phyloP scores from a whole-genome alignment of 1,140 invertebrate genomes.

The Coptotermes formosanus region DNA sequence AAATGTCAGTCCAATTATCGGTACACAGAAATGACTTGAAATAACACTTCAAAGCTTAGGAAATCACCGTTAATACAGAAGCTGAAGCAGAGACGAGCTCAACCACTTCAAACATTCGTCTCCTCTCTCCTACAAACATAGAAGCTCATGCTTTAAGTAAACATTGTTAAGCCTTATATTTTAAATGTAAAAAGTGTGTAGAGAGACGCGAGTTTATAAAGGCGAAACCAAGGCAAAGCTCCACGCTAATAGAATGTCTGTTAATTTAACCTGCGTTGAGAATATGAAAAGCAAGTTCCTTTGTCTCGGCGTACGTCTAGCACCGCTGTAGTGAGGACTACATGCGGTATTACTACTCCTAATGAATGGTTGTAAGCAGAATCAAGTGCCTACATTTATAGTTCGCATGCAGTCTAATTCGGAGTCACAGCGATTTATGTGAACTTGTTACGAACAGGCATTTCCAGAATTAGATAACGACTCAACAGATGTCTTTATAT shows the following conservation, averaged over 20 bases:
- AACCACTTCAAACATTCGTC: background rate
- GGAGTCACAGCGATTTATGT: background rate
- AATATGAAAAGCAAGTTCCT: background rate
- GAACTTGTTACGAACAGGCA: background rate
- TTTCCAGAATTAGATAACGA: background rate
- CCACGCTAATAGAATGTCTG: background rate
- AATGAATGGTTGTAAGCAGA: background rate
- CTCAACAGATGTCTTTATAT: background rate
- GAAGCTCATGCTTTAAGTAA: background rate
- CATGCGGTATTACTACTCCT: background rate
- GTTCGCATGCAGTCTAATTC: background rate
- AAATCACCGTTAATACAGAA: background rate
- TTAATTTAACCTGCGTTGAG: background rate
- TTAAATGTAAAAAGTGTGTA: background rate
- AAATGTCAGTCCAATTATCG: conserved; percentile 16
- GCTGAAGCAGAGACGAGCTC: background rate
- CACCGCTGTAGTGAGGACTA: background rate
- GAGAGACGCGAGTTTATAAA: background rate
- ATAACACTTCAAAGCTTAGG: background rate
- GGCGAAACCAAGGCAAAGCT: background rate
- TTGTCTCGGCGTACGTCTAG: background rate
- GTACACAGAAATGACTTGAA: background rate
- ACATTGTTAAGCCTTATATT: background rate
- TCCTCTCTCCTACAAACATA: background rate
- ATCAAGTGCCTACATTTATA: background rate